Evolutionary conservation across 2,888 invertebrate genomes (phyloP).

Genomic region (Daptonema setosum): DNA sequence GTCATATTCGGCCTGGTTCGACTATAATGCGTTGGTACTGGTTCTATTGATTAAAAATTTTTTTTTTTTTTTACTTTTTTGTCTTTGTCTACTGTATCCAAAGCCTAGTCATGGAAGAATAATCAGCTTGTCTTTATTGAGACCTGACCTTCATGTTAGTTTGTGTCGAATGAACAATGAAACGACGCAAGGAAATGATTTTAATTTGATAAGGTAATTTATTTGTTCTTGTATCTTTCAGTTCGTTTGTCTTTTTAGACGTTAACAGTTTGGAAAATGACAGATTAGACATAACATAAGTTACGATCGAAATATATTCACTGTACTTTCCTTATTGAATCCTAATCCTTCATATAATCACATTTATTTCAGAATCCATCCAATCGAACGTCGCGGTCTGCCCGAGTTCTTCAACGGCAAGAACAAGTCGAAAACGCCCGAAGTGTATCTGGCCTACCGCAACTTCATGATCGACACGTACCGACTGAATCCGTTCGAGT

Average conservation of each 20-base stretch:
- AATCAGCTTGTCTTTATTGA: not conserved
- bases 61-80: not conserved
- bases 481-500: constrained; percentile 79
- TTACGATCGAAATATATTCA: too few relatives aligned
- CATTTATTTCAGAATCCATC: constrained; percentile 30
- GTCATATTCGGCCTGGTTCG: constrained; percentile 90
- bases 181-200: too few relatives aligned
- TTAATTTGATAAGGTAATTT: too few relatives aligned
- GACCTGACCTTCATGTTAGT: not conserved
- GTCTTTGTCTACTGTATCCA: not conserved
- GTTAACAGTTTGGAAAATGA: too few relatives aligned
- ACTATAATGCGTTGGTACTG: constrained; percentile 51
- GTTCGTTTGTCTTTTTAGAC: too few relatives aligned
- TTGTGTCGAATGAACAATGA: too few relatives aligned
- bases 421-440: constrained; percentile 93
- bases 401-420: constrained; percentile 95
- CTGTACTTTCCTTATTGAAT: too few relatives aligned
- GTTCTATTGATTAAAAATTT: not conserved
- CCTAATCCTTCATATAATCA: too few relatives aligned
- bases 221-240: too few relatives aligned
- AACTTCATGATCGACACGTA: constrained; percentile 99
- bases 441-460: constrained; percentile 70
- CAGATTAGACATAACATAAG: too few relatives aligned
- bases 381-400: constrained; percentile 82
- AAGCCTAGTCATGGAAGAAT: not conserved